Conservation (phyloP, 2,888 invertebrate genomes). For the Xanthorhoe spadicearia region DNA sequence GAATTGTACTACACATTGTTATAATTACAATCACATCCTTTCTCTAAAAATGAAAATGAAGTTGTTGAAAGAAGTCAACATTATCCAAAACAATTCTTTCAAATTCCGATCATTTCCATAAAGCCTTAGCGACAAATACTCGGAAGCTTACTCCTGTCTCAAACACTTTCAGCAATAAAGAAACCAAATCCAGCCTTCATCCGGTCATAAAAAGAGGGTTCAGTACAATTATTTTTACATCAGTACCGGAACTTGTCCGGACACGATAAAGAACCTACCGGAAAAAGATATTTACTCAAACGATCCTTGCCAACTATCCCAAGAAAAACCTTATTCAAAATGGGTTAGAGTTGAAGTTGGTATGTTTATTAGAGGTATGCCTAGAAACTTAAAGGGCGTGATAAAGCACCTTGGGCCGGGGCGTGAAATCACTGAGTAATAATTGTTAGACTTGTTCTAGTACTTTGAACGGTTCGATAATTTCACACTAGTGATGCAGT, state of each 20-base stretch:
- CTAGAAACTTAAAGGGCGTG: slow-evolving; percentile 58
- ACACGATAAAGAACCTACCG: slow-evolving; percentile 67
- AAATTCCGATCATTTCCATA: neutral
- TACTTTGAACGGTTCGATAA: slow-evolving; percentile 46
- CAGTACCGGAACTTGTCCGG: slow-evolving; percentile 63
- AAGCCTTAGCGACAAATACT: slow-evolving; percentile 22
- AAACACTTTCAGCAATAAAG: slow-evolving; percentile 50
- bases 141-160: slow-evolving; percentile 43
- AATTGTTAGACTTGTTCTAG: slow-evolving; percentile 69
- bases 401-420: slow-evolving; percentile 69
- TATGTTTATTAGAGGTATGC: slow-evolving; percentile 8
- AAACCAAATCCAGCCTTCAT: slow-evolving; percentile 56
- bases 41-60: too few species aligned
- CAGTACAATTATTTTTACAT: slow-evolving; percentile 71
- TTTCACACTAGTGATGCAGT: slow-evolving; percentile 25
- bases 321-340: slow-evolving; percentile 39
- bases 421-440: slow-evolving; percentile 72
- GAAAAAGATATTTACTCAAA: slow-evolving; percentile 64
- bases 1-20: too few species aligned
- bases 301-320: slow-evolving; percentile 36
- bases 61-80: too few species aligned
- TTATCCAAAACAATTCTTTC: too few species aligned
- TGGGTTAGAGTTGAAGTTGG: slow-evolving; percentile 15
- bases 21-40: too few species aligned
- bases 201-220: slow-evolving; percentile 58